A percentile compares a stretch with the other conserved stretches of the same genome.
phyloP scores from a whole-genome alignment of 2,797 vertebrate species.

The Aselliscus stoliczkanus region DNA sequence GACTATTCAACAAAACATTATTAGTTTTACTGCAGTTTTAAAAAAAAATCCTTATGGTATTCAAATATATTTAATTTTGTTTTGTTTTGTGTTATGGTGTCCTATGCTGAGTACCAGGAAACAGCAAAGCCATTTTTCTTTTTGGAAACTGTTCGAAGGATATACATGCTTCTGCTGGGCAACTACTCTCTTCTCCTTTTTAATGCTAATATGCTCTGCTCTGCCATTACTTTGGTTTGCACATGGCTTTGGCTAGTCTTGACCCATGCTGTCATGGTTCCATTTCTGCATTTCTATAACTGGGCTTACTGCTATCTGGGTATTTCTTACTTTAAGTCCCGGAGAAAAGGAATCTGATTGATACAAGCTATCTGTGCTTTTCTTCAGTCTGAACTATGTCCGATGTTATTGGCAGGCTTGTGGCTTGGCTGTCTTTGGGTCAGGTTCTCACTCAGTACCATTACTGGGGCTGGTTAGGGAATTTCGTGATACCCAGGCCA shows the following conservation, averaged over 20 bases:
- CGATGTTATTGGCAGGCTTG: neutral
- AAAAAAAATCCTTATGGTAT: neutral
- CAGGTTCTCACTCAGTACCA: neutral
- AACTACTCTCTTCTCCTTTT: neutral
- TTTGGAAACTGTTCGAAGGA: neutral
- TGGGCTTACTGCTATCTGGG: neutral
- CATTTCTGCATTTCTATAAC: conserved; percentile 7
- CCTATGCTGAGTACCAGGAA: neutral
- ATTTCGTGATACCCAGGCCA: neutral
- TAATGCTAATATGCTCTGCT: neutral
- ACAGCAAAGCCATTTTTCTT: neutral
- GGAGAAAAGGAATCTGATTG: neutral
- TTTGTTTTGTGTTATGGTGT: neutral
- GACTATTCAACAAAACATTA: neutral
- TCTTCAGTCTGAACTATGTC: neutral
- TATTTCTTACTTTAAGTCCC: neutral
- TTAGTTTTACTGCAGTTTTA: neutral
- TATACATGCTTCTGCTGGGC: too few species aligned
- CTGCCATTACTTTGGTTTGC: neutral
- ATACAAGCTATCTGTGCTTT: neutral
- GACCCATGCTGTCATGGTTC: neutral
- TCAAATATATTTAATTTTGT: neutral
- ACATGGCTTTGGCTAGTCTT: neutral
- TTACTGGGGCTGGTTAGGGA: neutral
- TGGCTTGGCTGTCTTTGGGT: neutral